These are phyloP conservation scores for Paratrypauchen microcephalus DNA, from an alignment of 2,797 vertebrate species.

Conservation along the genomic window DNA sequence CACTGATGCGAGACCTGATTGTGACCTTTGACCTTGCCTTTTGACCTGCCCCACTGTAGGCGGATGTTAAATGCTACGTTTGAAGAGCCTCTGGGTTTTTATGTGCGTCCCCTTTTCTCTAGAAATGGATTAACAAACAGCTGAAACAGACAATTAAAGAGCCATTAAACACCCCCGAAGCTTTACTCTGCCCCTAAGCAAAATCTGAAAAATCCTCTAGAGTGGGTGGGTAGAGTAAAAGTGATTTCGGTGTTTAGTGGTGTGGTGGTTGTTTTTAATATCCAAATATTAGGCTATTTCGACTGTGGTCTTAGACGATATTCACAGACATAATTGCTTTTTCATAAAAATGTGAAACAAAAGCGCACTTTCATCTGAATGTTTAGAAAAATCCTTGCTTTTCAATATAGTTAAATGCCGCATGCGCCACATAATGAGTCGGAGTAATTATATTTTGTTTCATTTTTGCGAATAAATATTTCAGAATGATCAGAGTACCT, in stretches of 20 bases:
- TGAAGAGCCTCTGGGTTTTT: neutral
- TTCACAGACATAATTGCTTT: neutral
- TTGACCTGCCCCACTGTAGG: neutral
- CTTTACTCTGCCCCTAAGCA: too few relatives aligned
- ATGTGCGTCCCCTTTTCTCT: neutral
- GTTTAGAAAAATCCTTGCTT: neutral
- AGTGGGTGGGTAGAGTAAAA: too few relatives aligned
- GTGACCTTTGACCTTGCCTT: neutral
- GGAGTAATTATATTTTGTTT: neutral
- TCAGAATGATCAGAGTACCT: neutral
- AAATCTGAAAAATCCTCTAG: too few relatives aligned
- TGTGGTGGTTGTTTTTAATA: too few relatives aligned
- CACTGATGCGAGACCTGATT: neutral
- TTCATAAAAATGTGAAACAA: neutral
- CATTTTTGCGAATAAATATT: conserved; percentile 1
- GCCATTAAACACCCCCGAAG: too few relatives aligned
- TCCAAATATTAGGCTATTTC: neutral
- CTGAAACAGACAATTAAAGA: neutral
- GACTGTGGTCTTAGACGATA: neutral
- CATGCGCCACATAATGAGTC: too few relatives aligned
- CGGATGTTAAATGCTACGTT: neutral
- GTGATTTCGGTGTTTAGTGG: too few relatives aligned
- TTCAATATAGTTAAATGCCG: neutral
- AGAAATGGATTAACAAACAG: neutral
- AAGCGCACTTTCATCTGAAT: neutral